Conservation (phyloP, 2,888 invertebrate species). For the Serrognathus titanus region DNA sequence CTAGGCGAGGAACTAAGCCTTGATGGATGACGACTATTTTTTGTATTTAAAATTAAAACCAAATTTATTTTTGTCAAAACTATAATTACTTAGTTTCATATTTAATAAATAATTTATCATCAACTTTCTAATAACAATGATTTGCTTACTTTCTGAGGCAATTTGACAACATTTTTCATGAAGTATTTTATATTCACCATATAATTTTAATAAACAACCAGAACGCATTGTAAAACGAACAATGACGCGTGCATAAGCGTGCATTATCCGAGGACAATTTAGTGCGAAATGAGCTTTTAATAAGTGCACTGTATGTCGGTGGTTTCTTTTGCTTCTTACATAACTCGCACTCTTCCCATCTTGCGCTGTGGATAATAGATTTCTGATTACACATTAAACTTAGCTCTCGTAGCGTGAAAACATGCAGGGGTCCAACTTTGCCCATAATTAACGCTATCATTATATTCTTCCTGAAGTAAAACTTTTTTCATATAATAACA, state of each 20-base stretch:
- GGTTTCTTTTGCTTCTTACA: constrained; percentile 8
- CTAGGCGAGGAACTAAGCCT: too few relatives aligned
- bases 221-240: neutral
- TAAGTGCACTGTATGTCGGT: constrained; percentile 10
- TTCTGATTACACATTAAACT: constrained; percentile 13
- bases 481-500: neutral
- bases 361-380: constrained; percentile 10
- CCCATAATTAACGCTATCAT: constrained; percentile 9
- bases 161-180: too few relatives aligned
- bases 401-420: constrained; percentile 11
- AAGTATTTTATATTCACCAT: neutral
- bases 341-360: neutral
- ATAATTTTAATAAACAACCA: neutral
- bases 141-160: too few relatives aligned
- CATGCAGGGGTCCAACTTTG: constrained; percentile 10
- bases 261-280: constrained; percentile 8
- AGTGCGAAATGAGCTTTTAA: constrained; percentile 29
- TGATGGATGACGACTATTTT: too few relatives aligned
- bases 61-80: too few relatives aligned
- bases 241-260: neutral
- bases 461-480: neutral
- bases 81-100: too few relatives aligned
- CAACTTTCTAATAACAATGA: too few relatives aligned
- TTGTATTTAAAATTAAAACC: too few relatives aligned
- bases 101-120: too few relatives aligned